Evolutionary conservation across 2,888 invertebrate genomes (phyloP).

Genomic region (Nineta flava): DNA sequence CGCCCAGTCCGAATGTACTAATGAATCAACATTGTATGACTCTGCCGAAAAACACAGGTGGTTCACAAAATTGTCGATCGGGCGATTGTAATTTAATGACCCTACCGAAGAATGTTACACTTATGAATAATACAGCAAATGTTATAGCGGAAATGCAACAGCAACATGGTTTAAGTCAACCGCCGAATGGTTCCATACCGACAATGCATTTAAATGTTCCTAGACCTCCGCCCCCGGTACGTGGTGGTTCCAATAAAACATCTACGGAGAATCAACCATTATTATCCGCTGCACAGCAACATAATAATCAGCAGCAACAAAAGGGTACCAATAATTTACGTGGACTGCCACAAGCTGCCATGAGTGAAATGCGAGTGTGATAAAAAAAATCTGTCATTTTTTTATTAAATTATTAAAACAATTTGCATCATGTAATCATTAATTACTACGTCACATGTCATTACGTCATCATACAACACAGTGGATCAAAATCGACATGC

Average conservation of each 20-base stretch:
- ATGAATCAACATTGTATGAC: conserved; percentile 25
- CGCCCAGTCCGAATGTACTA: conserved; percentile 37
- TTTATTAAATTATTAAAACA: too few species aligned
- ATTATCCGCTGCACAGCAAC: conserved; percentile 26
- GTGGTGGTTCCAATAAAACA: conserved; percentile 27
- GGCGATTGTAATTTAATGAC: conserved; percentile 29
- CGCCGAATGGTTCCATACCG: conserved; percentile 38
- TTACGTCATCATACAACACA: too few species aligned
- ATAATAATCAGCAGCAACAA: conserved; percentile 25
- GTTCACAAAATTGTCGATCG: conserved; percentile 25
- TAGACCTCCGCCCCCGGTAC: conserved; percentile 38
- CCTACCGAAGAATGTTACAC: conserved; percentile 40
- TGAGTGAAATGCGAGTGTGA: conserved; percentile 87
- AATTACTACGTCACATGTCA: too few species aligned
- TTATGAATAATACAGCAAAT: conserved; percentile 31
- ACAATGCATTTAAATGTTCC: conserved; percentile 37
- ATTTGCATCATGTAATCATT: too few species aligned
- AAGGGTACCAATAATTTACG: conserved; percentile 32
- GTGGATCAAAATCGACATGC: too few species aligned
- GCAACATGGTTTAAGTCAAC: conserved; percentile 36
- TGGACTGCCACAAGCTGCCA: conserved; percentile 62
- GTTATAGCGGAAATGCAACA: conserved; percentile 39
- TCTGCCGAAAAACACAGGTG: conserved; percentile 34
- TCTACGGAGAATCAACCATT: conserved; percentile 40
- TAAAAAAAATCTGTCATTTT: conserved; percentile 18